A percentile compares a stretch with the other conserved stretches of the same genome.
Conservation (phyloP, 2,888 invertebrate species). For the Disparrhopalites patrizii region DNA sequence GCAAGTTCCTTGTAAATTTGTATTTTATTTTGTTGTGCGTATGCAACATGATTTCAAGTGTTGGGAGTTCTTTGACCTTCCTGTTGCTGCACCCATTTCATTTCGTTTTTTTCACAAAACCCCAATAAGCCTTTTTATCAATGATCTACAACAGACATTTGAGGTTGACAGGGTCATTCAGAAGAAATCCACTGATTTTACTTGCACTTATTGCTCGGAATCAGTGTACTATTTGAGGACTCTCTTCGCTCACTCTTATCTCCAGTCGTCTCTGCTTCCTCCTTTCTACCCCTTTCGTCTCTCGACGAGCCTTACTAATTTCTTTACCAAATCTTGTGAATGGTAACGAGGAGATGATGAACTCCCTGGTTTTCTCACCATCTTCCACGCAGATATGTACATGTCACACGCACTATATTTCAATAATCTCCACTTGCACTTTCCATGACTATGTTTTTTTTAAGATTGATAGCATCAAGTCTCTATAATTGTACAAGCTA, state of each 20-base stretch:
- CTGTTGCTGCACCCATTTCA: conserved; percentile 44
- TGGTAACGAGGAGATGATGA: neutral
- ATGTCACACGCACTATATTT: conserved; percentile 2
- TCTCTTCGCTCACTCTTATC: neutral
- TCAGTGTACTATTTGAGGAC: neutral
- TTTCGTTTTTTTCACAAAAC: conserved; percentile 4
- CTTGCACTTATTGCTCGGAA: too few relatives aligned
- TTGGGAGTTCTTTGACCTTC: conserved; percentile 47
- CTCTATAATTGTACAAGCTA: too few relatives aligned
- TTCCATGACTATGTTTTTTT: conserved; percentile 16
- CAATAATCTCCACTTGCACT: neutral
- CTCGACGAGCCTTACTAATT: neutral
- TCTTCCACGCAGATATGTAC: too few relatives aligned
- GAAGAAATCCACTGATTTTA: conserved; percentile 1
- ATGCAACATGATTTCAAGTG: conserved; percentile 42
- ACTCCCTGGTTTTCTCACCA: conserved; percentile 23
- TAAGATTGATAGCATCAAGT: too few relatives aligned
- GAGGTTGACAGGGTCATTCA: conserved; percentile 22
- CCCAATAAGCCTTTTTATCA: conserved; percentile 14
- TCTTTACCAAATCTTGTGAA: neutral
- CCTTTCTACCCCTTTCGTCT: neutral
- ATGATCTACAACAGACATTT: conserved; percentile 13
- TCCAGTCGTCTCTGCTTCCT: neutral
- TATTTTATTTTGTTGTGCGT: neutral
- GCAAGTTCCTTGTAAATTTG: neutral